Evolutionary conservation across 2,888 invertebrate species (phyloP).

Genomic region (Limnephilus lunatus): DNA sequence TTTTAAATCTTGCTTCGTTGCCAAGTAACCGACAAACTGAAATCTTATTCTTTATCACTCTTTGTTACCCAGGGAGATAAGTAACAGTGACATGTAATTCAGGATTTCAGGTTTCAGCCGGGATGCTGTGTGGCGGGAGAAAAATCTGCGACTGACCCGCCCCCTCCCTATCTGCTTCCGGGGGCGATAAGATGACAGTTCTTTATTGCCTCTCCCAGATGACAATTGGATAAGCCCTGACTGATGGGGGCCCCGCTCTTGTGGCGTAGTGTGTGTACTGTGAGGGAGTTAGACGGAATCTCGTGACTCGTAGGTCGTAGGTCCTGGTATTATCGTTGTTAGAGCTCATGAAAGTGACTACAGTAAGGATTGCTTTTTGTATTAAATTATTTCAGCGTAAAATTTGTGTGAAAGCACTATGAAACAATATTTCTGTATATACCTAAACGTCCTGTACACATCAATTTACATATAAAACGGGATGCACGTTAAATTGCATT

Average conservation of each 20-base stretch:
- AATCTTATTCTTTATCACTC: constrained; percentile 41
- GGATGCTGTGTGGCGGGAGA: constrained; percentile 36
- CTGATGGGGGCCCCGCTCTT: constrained; percentile 54
- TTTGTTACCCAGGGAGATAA: constrained; percentile 11
- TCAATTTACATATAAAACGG: too few species aligned
- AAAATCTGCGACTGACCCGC: constrained; percentile 62
- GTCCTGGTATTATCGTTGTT: not conserved
- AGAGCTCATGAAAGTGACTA: not conserved
- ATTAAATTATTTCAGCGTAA: not conserved
- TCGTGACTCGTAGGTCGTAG: not conserved
- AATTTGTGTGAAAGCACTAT: too few species aligned
- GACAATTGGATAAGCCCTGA: constrained; percentile 66
- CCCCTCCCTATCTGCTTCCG: constrained; percentile 54
- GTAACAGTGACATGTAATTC: constrained; percentile 44
- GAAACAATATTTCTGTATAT: too few species aligned
- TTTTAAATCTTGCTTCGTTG: constrained; percentile 16
- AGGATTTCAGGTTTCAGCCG: constrained; percentile 18
- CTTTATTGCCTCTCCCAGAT: constrained; percentile 66
- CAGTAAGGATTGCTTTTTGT: not conserved
- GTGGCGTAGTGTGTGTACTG: not conserved
- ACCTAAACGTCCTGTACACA: too few species aligned
- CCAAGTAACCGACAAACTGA: constrained; percentile 2
- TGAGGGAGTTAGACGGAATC: not conserved
- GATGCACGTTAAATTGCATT: too few species aligned
- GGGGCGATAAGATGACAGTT: constrained; percentile 64